Conservation (phyloP, 2,888 invertebrate species). For the Ypsolopha sequella region DNA sequence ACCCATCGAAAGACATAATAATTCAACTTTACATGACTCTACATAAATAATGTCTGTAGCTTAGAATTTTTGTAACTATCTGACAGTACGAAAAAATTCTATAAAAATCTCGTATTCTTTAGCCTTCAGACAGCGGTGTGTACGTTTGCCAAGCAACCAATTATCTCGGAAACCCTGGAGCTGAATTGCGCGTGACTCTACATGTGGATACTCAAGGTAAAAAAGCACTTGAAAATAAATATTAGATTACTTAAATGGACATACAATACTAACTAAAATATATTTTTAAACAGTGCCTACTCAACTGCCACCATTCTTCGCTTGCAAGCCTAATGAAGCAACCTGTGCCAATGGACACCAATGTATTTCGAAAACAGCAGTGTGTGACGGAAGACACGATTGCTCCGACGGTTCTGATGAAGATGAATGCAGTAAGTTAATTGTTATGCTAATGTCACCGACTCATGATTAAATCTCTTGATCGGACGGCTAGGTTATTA, state of each 20-base stretch:
- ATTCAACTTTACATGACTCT: no score
- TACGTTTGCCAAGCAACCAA: constrained; percentile 88
- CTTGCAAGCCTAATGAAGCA: constrained; percentile 71
- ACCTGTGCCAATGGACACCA: constrained; percentile 89
- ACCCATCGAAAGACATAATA: no score
- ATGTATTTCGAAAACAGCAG: constrained; percentile 84
- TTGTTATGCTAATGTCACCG: no score
- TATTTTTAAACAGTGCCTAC: no score
- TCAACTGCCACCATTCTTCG: constrained; percentile 15
- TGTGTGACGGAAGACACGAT: constrained; percentile 83
- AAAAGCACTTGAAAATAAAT: constrained; percentile 45
- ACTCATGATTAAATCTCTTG: no score
- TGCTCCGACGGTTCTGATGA: constrained; percentile 93
- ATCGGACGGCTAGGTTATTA: no score
- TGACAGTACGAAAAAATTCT: no score
- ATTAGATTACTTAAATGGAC: not conserved
- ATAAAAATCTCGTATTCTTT: constrained; percentile 13
- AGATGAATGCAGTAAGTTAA: constrained; percentile 83
- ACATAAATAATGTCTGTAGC: no score
- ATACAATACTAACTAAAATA: constrained; percentile 15
- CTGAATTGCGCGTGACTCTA: constrained; percentile 77
- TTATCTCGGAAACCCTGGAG: constrained; percentile 74
- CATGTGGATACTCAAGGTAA: constrained; percentile 79
- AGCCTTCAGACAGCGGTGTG: constrained; percentile 81
- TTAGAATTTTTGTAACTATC: no score